Evolutionary conservation across 2,797 vertebrate species (phyloP).

Genomic region (Nyctibius grandis): DNA sequence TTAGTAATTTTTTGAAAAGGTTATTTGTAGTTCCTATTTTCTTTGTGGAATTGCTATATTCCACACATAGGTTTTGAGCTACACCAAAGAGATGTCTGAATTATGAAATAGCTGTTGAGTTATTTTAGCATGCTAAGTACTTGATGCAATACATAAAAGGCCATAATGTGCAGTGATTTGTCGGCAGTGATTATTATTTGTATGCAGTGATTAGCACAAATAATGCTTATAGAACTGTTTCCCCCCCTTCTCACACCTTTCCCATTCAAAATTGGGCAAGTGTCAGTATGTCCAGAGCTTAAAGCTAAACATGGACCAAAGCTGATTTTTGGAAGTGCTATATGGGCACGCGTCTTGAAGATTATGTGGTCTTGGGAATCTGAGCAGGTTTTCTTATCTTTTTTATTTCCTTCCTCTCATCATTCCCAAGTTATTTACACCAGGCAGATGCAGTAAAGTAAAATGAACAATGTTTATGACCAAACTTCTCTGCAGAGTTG

Average conservation of each 20-base stretch:
- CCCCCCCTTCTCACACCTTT: background rate
- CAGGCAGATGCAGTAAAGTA: background rate
- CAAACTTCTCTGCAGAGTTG: background rate
- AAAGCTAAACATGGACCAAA: background rate
- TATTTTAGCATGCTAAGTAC: background rate
- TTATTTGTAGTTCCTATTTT: background rate
- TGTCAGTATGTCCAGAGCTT: background rate
- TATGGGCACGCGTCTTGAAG: background rate
- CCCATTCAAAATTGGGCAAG: background rate
- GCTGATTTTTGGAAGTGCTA: background rate
- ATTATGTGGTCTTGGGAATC: background rate
- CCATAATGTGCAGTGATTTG: constrained; percentile 12
- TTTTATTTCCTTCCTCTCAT: background rate
- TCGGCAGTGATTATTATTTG: constrained; percentile 10
- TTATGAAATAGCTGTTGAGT: background rate
- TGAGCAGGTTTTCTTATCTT: background rate
- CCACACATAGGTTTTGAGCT: background rate
- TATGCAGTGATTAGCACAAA: constrained; percentile 7
- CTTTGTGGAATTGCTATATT: background rate
- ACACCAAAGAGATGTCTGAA: background rate
- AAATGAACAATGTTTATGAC: background rate
- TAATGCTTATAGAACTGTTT: background rate
- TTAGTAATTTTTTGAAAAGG: background rate
- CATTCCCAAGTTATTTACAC: background rate
- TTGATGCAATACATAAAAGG: constrained; percentile 7